Evolutionary conservation across 2,888 invertebrate genomes (phyloP).

Genomic region (Zhuqinia jingwanae): DNA sequence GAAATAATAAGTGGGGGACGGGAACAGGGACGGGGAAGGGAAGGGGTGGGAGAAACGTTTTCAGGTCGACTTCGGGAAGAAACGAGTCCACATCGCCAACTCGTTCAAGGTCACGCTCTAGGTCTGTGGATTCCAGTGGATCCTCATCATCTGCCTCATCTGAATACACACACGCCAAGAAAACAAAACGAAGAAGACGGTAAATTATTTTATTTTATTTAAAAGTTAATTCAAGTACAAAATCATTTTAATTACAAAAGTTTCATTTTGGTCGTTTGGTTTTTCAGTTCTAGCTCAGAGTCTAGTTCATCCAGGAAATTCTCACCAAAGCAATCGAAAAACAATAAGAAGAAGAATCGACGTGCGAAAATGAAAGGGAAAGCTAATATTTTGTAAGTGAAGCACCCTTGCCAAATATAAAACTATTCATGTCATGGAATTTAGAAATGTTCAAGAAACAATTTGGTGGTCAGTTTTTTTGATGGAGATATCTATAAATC

Average conservation of each 20-base stretch:
- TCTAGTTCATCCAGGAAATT: slow-evolving; percentile 61
- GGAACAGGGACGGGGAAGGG: slow-evolving; percentile 68
- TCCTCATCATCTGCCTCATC: slow-evolving; percentile 74
- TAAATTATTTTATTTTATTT: slow-evolving; percentile 50
- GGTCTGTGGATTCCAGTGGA: slow-evolving; percentile 80
- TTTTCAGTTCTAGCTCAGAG: slow-evolving; percentile 73
- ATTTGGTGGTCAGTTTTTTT: no score
- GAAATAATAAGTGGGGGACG: slow-evolving; percentile 63
- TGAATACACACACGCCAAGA: slow-evolving; percentile 74
- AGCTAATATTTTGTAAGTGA: slow-evolving; percentile 39
- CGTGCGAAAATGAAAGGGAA: slow-evolving; percentile 61
- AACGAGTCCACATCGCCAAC: slow-evolving; percentile 70
- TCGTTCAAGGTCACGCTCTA: slow-evolving; percentile 79
- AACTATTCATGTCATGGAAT: no score
- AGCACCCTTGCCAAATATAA: no score
- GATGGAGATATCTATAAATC: background rate
- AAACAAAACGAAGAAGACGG: slow-evolving; percentile 75
- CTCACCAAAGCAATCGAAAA: slow-evolving; percentile 57
- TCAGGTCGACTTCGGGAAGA: slow-evolving; percentile 77
- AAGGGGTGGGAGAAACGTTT: slow-evolving; percentile 77
- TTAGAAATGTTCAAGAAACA: no score
- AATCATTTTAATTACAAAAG: no score
- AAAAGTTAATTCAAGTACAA: no score
- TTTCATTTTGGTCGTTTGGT: no score
- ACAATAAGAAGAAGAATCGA: slow-evolving; percentile 62